Evolutionary conservation across 2,797 vertebrate genomes (phyloP), one percentile per base, ranked within the genome.

Genomic region (Squalus acanthias): DNA sequence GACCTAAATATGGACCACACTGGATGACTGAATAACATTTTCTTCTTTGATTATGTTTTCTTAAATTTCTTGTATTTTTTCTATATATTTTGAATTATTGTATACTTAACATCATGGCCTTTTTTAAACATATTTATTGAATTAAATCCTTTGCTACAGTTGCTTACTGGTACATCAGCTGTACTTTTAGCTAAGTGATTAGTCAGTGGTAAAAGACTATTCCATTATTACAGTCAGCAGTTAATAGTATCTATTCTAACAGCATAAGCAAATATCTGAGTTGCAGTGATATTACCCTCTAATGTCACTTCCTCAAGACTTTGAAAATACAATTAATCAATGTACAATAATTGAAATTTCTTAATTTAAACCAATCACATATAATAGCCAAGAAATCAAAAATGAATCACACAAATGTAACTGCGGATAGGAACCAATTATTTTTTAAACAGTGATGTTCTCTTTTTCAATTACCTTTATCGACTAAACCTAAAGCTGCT

Each of bases 391-490:
- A 65, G 60, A 91, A 91, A 63, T 65, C 29, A 91, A 29, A 91
- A 91, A 63, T 91, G 60, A 63, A 91, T 91, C 88, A 91, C 29
- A 91, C 57, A 63, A 63, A 65, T 63, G 88, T 63, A 63, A n/a
- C 57, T n/a, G 88, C 33, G 2, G 88, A 63, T 63, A 91, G 57
- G 57, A 91, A 33, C 53, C 87, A 57, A 50, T 50, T 89, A 63
- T 63, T 91, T 91, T 65, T 91, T 91, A 33, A 63, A 91, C 60
- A 65, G 60, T 33, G 29, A 60, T 15, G 29, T 63, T 63, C 88
- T 63, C 88, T 63, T 91, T 91, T 91, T 91, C 88, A 91, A 91
- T 91, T 91, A 63, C 9, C 88, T 91, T 91, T 91, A 91, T 63
- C 60, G 60, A 91, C 88, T 63, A 33, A 91, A 63, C 29, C 88